phyloP scores from a whole-genome alignment of 2,888 invertebrate genomes.

The Suillia variegata region DNA sequence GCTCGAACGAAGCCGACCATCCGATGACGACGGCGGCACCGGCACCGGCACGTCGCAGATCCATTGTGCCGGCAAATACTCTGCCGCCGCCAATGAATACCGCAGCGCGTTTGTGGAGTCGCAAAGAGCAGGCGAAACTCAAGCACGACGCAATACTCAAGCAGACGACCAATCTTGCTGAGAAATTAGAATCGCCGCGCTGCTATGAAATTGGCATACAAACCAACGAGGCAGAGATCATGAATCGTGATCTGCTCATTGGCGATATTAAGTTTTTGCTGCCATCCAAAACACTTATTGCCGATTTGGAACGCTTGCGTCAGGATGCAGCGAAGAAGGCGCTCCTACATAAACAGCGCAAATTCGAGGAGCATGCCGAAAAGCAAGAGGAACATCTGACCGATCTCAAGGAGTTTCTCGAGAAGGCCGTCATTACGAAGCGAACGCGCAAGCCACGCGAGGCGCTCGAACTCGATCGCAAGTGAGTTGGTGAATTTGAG shows the following conservation, averaged over 20 bases:
- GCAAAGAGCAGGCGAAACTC: too few relatives aligned
- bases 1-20: too few relatives aligned
- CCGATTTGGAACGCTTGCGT: constrained; percentile 39
- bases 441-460: constrained; percentile 32
- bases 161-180: too few relatives aligned
- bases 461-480: constrained; percentile 28
- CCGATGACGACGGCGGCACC: too few relatives aligned
- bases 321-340: constrained; percentile 31
- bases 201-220: constrained; percentile 38
- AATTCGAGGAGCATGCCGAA: constrained; percentile 42
- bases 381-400: constrained; percentile 48
- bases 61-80: too few relatives aligned
- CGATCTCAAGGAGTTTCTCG: constrained; percentile 48
- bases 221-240: constrained; percentile 48
- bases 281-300: constrained; percentile 40
- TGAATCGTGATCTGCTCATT: constrained; percentile 41
- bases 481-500: constrained; percentile 19
- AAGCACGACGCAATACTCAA: too few relatives aligned
- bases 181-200: background rate
- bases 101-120: constrained; percentile 3
- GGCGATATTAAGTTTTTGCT: constrained; percentile 42
- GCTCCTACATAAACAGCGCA: constrained; percentile 33
- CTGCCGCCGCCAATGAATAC: too few relatives aligned
- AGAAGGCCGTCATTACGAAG: constrained; percentile 43
- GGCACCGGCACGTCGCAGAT: constrained; percentile 2